Conservation (phyloP, 2,888 invertebrate genomes). For the Parnassius orleans region DNA sequence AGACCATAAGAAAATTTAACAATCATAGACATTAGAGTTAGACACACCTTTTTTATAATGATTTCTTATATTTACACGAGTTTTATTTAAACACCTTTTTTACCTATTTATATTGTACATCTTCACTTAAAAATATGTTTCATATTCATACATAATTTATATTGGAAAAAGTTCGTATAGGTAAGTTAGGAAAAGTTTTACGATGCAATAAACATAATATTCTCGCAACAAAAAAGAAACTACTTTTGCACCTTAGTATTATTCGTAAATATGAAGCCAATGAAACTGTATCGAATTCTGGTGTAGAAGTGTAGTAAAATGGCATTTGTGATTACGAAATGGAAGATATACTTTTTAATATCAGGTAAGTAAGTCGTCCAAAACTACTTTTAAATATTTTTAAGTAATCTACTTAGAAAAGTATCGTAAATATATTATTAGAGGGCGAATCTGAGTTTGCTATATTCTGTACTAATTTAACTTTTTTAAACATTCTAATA, state of each 20-base stretch:
- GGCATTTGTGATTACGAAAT: slow-evolving; percentile 2
- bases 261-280: slow-evolving; percentile 4
- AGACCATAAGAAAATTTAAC: no score
- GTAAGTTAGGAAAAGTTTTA: slow-evolving; percentile 7
- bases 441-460: no score
- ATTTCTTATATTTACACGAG: no score
- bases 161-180: background rate
- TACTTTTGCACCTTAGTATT: background rate
- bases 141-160: slow-evolving; percentile 1
- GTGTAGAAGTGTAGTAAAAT: slow-evolving; percentile 3
- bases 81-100: no score
- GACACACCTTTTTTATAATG: no score
- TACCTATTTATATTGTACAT: no score
- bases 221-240: background rate
- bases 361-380: slow-evolving; percentile 16
- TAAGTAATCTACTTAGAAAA: no score
- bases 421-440: no score
- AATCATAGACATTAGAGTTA: no score
- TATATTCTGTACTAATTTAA: no score
- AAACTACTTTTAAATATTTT: no score
- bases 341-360: slow-evolving; percentile 12
- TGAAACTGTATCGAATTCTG: background rate
- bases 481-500: no score
- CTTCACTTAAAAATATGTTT: background rate
- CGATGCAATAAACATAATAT: slow-evolving; percentile 7